Evolutionary conservation across 2,888 invertebrate species (phyloP).

Genomic region (Cosmia pyralina): DNA sequence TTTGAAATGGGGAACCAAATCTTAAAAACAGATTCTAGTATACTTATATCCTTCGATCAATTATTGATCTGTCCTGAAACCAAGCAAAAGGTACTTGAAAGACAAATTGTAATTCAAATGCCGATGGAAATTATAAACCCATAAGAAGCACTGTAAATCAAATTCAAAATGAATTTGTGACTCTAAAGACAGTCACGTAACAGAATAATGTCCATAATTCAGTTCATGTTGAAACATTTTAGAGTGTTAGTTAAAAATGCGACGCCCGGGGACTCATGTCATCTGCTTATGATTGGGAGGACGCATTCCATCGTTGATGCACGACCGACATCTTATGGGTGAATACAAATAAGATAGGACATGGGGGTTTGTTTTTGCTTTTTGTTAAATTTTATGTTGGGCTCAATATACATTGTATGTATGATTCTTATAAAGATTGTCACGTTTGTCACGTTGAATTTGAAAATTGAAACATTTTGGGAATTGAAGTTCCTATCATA

Average conservation of each 20-base stretch:
- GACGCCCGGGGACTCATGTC: slow-evolving; percentile 75
- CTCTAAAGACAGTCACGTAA: slow-evolving; percentile 56
- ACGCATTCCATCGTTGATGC: slow-evolving; percentile 80
- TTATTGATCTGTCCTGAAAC: not conserved
- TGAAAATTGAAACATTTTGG: not conserved
- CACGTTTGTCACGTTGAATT: slow-evolving; percentile 9
- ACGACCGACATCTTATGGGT: slow-evolving; percentile 66
- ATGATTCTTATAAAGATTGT: slow-evolving; percentile 14
- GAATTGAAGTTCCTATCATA: not conserved
- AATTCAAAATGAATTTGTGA: slow-evolving; percentile 44
- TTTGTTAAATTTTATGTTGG: slow-evolving; percentile 19
- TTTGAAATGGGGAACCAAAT: slow-evolving; percentile 1
- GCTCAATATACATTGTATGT: slow-evolving; percentile 21
- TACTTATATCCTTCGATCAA: no score
- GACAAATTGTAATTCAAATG: slow-evolving; percentile 16
- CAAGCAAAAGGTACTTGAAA: not conserved
- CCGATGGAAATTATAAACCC: slow-evolving; percentile 12
- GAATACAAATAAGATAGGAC: slow-evolving; percentile 68
- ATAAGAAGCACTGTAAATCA: slow-evolving; percentile 20
- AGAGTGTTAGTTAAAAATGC: slow-evolving; percentile 74
- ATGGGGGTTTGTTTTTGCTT: slow-evolving; percentile 35
- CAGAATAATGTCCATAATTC: slow-evolving; percentile 69
- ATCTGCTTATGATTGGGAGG: slow-evolving; percentile 81
- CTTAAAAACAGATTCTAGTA: not conserved
- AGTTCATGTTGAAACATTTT: slow-evolving; percentile 68